These are phyloP conservation scores for Cephalophus harveyi DNA, from an alignment of 2,113 vertebrate species.

Conservation along the genomic window DNA sequence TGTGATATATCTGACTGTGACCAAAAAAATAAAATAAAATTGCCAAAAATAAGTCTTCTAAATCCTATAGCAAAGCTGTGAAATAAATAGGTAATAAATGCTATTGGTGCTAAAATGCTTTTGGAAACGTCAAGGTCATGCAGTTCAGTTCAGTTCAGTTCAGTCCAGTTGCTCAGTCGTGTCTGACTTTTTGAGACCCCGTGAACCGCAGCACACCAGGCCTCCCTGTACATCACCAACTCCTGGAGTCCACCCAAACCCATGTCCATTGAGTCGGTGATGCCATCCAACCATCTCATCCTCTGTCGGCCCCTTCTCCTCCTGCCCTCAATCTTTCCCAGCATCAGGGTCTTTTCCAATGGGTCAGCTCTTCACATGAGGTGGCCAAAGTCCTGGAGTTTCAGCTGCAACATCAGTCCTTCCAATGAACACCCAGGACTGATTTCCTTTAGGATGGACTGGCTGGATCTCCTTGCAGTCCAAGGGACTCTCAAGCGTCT, in stretches of 20 bases:
- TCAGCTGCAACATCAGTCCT: not conserved
- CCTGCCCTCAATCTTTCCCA: not conserved
- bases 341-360: not conserved
- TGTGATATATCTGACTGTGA: conserved; percentile 10
- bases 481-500: not conserved
- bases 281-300: not conserved
- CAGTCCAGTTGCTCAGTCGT: not conserved
- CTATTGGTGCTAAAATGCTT: not conserved
- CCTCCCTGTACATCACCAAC: not conserved
- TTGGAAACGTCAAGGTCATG: conserved; percentile 57
- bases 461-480: not conserved
- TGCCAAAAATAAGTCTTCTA: not conserved
- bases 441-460: not conserved
- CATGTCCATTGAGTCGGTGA: not conserved
- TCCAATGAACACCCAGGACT: not conserved
- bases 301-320: not conserved
- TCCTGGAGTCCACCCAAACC: not conserved
- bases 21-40: not conserved
- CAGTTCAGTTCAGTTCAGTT: not conserved
- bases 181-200: not conserved
- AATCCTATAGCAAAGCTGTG: not conserved
- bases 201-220: not conserved
- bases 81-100: conserved; percentile 39
- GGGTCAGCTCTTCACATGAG: not conserved
- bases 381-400: not conserved